Conservation (phyloP, 2,113 vertebrate species). For the Xenus cinereus region DNA sequence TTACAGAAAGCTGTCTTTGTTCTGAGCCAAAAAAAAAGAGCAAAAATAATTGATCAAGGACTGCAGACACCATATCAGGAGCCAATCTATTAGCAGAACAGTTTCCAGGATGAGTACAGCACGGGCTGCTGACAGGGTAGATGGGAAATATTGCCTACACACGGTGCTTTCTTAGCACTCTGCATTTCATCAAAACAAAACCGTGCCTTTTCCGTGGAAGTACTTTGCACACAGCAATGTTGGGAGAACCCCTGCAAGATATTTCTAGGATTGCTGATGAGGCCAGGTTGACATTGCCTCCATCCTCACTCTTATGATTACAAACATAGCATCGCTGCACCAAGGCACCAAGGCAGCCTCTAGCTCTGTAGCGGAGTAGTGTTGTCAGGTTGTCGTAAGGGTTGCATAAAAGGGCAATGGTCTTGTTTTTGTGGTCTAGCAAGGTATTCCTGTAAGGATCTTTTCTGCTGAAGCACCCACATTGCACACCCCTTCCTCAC, state of each 20-base stretch:
- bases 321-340: background rate
- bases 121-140: background rate
- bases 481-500: background rate
- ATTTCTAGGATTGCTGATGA: background rate
- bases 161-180: background rate
- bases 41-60: constrained; percentile 3
- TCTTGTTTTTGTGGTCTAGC: background rate
- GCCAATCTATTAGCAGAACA: background rate
- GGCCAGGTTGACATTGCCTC: background rate
- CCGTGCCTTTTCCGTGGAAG: background rate
- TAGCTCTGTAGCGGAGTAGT: background rate
- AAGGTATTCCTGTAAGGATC: background rate
- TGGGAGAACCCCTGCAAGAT: background rate
- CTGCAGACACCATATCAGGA: background rate
- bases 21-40: background rate
- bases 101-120: background rate
- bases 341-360: background rate
- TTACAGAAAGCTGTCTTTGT: background rate
- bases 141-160: background rate
- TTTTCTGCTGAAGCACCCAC: background rate
- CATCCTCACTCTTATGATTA: background rate
- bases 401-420: background rate
- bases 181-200: background rate
- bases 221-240: background rate
- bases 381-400: background rate